Base-by-base conservation (phyloP, 2,888 invertebrate genomes). In the Cerastoderma edule region DNA sequence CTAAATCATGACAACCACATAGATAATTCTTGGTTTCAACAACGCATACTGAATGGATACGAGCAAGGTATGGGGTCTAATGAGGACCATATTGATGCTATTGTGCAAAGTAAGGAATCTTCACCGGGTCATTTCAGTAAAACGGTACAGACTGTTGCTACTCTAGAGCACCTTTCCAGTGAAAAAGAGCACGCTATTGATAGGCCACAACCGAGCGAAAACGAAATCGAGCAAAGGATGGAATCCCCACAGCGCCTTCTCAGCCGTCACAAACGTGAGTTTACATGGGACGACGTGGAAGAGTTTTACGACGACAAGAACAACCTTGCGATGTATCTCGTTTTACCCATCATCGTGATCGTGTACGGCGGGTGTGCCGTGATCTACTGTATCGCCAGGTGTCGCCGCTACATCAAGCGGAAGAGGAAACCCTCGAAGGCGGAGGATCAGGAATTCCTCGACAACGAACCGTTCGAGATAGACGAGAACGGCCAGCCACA, bases 311-410 rank as follows among this genome's bases (percentile, higher is more conserved):
- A 78, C 30, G 85, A 87, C 69, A 85, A 85, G 48, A 85, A 87
- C 71, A 87, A 87, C 67, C 83, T 85, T 71, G 87, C 87, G 8
- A 86, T 87, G 84, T 87, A 81, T 57, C 66, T 85, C 13, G 85
- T 87, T 0, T 67, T 87, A 27, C 87, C 87, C 10, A 70, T 85
- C 4, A 82, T 87, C 22, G 85, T 87, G 0, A 65, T 87, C 10
- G 84, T 87, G 0, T 87, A 87, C 57, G 87, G 87, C 8, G 87
- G 87, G 0, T 87, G 86, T 56, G 83, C 83, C 19, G 83, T 85
- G 10, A 85, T 87, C 8, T 87, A 87, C 35, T 87, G 87, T 60
- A 81, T 85, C 13, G 83, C 83, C 5, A 66, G 83, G 68, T 85
- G 84, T 46, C 71, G 83, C 27, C 72, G 83, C n/a, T 82, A 84